phyloP scores from a whole-genome alignment of 2,888 invertebrate genomes.

The Platypus cylindrus region DNA sequence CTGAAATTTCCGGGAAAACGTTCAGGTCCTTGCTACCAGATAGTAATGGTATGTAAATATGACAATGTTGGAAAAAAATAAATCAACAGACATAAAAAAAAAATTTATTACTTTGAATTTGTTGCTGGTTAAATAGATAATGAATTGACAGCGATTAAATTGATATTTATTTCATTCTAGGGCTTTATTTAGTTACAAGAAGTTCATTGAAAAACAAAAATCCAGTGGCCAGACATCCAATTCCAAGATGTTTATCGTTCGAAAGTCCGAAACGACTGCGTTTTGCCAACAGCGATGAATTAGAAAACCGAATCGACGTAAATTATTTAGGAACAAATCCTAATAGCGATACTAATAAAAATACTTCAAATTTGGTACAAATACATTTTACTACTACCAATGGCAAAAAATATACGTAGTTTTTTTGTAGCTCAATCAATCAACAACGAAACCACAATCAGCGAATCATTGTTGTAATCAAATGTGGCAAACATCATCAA shows the following conservation, averaged over 20 bases:
- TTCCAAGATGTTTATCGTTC: constrained; percentile 61
- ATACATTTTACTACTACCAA: no score
- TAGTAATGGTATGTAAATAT: constrained; percentile 19
- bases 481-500: constrained; percentile 40
- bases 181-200: constrained; percentile 35
- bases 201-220: constrained; percentile 60
- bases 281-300: constrained; percentile 39
- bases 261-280: constrained; percentile 74
- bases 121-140: background rate
- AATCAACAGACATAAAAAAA: background rate
- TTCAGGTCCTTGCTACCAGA: constrained; percentile 21
- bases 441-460: no score
- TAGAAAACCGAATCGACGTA: constrained; percentile 37
- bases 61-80: background rate
- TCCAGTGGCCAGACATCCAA: constrained; percentile 40
- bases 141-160: background rate
- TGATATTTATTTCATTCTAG: constrained; percentile 4
- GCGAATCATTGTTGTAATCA: constrained; percentile 33
- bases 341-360: constrained; percentile 43
- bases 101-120: background rate
- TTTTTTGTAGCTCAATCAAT: no score
- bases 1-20: constrained; percentile 29
- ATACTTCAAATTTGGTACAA: no score
- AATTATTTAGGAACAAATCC: constrained; percentile 42
- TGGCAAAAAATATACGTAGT: no score